Percentiles rank a stretch among this genome's conserved stretches.
Conservation (phyloP, 30 jellyfish, hydroid and myxozoan genomes). For the Sanderia malayensis region DNA sequence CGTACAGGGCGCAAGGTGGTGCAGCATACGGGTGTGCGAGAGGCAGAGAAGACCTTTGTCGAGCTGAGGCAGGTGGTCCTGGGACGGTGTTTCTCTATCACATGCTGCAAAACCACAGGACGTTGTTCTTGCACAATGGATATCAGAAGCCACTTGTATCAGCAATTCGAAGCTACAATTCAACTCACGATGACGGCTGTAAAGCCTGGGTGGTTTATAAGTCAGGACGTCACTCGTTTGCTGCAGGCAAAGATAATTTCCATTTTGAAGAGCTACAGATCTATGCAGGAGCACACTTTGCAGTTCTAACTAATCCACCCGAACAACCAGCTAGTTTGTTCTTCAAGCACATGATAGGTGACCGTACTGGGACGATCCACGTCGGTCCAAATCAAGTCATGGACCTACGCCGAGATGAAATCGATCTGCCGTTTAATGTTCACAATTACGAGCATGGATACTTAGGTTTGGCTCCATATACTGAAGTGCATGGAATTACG, state of each 20-base stretch:
- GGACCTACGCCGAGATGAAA: conserved; percentile 50
- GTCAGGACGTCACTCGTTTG: conserved; percentile 63
- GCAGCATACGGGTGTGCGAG: conserved; percentile 57
- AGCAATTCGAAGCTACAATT: conserved; percentile 40
- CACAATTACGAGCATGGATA: conserved; percentile 65
- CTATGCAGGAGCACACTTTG: conserved; percentile 67
- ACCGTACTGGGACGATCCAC: conserved; percentile 62
- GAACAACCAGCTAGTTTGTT: conserved; percentile 42
- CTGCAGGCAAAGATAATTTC: conserved; percentile 48
- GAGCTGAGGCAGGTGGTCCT: conserved; percentile 72
- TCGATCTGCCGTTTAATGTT: conserved; percentile 58
- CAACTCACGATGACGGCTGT: conserved; percentile 59
- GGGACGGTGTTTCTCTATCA: conserved; percentile 57
- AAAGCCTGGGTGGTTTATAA: conserved; percentile 58
- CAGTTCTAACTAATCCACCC: conserved; percentile 43
- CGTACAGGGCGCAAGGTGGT: conserved; percentile 67
- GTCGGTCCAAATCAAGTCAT: conserved; percentile 61
- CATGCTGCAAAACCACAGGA: conserved; percentile 41
- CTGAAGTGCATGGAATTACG: conserved; percentile 64
- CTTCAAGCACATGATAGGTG: conserved; percentile 67
- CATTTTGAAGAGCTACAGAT: conserved; percentile 65
- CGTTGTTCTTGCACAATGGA: conserved; percentile 56
- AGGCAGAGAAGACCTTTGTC: conserved; percentile 53
- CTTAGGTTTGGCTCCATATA: conserved; percentile 60
- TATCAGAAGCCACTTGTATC: conserved; percentile 62